phyloP scores from a whole-genome alignment of 2,113 vertebrate species.

The Apus apus region DNA sequence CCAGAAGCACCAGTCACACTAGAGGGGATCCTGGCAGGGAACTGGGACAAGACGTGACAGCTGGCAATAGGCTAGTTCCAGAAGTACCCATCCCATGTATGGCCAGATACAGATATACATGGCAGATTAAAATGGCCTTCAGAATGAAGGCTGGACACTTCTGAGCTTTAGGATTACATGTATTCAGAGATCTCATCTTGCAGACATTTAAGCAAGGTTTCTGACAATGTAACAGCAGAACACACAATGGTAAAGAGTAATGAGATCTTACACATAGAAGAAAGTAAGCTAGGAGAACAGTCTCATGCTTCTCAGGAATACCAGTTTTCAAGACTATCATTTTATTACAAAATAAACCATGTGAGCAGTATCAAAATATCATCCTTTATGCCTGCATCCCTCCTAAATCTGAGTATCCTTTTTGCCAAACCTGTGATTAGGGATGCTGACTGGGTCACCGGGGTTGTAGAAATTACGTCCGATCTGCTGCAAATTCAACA shows the following conservation, averaged over 20 bases:
- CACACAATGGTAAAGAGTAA: neutral
- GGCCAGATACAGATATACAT: neutral
- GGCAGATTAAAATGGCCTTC: neutral
- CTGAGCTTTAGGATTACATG: neutral
- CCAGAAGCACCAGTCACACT: neutral
- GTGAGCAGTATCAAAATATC: neutral
- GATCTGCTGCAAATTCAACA: conserved; percentile 94
- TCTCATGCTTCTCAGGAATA: neutral
- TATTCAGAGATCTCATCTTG: neutral
- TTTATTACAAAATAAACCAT: neutral
- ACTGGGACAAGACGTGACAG: neutral
- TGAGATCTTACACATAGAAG: neutral
- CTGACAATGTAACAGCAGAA: neutral
- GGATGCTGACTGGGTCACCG: conserved; percentile 84
- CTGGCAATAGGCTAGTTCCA: accelerated
- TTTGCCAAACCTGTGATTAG: conserved; percentile 85
- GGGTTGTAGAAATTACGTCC: conserved; percentile 95
- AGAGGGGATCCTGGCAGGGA: neutral
- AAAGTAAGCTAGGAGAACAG: neutral
- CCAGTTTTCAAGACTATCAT: neutral
- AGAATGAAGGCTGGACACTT: neutral
- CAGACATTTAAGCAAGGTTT: neutral
- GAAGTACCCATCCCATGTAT: neutral
- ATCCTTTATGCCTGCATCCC: neutral
- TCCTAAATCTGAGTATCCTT: accelerated